These are phyloP conservation scores for Sebastes minor DNA, from an alignment of 2,797 vertebrate genomes.

Conservation along the genomic window DNA sequence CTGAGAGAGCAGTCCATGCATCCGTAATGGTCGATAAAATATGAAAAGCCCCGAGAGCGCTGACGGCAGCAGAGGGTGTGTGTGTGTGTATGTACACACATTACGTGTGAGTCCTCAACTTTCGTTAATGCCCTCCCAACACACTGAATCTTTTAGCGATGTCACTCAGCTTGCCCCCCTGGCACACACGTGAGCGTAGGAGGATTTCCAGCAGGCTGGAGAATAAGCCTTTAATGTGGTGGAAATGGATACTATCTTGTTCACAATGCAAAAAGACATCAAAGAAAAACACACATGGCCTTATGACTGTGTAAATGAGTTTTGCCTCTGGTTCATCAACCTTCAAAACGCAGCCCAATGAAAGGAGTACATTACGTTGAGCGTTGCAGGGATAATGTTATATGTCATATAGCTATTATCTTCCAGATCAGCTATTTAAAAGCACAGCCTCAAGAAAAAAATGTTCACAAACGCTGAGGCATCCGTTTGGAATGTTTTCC, in stretches of 20 bases:
- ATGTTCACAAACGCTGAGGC: constrained; percentile 8
- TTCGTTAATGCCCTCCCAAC: constrained; percentile 45
- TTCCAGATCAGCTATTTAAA: background rate
- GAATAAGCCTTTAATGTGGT: constrained; percentile 56
- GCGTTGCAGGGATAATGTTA: background rate
- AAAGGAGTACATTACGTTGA: constrained; percentile 11
- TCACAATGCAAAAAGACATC: constrained; percentile 50
- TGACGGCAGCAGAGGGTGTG: constrained; percentile 48
- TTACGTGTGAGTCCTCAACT: constrained; percentile 27
- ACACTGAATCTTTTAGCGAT: constrained; percentile 57
- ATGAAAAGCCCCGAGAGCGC: constrained; percentile 61
- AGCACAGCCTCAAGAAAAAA: background rate
- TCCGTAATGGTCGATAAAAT: constrained; percentile 70
- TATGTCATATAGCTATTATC: background rate
- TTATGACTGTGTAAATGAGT: constrained; percentile 3
- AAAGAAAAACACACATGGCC: constrained; percentile 33
- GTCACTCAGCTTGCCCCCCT: constrained; percentile 34
- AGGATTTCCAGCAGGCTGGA: constrained; percentile 47
- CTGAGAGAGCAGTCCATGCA: constrained; percentile 64
- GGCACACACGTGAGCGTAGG: constrained; percentile 34
- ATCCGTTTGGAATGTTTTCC: constrained; percentile 24
- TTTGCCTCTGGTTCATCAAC: constrained; percentile 19
- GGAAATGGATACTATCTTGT: constrained; percentile 53
- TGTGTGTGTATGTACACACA: background rate
- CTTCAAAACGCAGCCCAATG: constrained; percentile 25